Evolutionary conservation across 2,888 invertebrate genomes (phyloP).

Genomic region (Glaucopsyche alexis): DNA sequence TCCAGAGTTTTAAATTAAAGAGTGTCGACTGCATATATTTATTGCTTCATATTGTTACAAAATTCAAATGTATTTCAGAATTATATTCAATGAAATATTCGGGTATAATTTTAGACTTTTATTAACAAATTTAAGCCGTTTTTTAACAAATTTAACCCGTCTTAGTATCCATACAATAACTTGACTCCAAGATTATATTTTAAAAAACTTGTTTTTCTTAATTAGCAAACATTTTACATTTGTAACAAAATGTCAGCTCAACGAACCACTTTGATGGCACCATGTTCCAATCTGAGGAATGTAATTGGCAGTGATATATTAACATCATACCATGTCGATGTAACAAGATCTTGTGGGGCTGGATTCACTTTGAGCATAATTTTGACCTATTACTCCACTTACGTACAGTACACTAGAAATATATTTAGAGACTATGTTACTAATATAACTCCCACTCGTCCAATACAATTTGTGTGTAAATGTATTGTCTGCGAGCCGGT

Average conservation of each 20-base stretch:
- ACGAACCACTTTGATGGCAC: constrained; percentile 53
- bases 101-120: no score
- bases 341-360: constrained; percentile 43
- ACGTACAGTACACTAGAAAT: constrained; percentile 53
- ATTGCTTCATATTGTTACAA: constrained; percentile 28
- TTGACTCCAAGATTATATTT: no score
- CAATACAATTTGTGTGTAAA: constrained; percentile 43
- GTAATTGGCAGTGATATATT: constrained; percentile 66
- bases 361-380: constrained; percentile 66
- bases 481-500: constrained; percentile 31
- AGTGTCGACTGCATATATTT: no score
- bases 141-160: no score
- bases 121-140: no score
- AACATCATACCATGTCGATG: constrained; percentile 48
- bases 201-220: not conserved
- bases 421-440: constrained; percentile 65
- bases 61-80: not conserved
- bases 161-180: no score
- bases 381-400: constrained; percentile 48
- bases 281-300: constrained; percentile 57
- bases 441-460: constrained; percentile 49
- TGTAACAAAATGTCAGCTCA: constrained; percentile 38
- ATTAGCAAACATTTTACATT: constrained; percentile 6
- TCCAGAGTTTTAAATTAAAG: no score
- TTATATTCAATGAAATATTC: not conserved